Conservation (phyloP, 2,888 invertebrate genomes). For the Trichogramma evanescens region DNA sequence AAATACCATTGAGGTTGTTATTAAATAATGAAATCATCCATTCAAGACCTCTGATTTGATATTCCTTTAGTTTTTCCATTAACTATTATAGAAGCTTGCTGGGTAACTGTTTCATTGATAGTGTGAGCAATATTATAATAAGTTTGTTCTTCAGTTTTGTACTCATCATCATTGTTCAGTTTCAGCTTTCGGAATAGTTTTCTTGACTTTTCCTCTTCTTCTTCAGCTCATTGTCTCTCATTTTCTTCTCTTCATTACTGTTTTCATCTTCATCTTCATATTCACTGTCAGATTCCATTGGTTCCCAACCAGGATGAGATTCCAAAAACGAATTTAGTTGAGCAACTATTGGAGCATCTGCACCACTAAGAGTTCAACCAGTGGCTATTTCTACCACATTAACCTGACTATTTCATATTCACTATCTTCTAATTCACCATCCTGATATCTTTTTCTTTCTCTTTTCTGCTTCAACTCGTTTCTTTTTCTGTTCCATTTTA, state of each 20-base stretch:
- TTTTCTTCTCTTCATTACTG: conserved; percentile 33
- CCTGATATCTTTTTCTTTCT: conserved; percentile 68
- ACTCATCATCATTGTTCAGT: conserved; percentile 91
- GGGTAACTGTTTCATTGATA: conserved; percentile 85
- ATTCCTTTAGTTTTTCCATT: conserved; percentile 92
- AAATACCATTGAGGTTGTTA: conserved; percentile 96
- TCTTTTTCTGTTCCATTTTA: conserved; percentile 85
- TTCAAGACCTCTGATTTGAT: conserved; percentile 94
- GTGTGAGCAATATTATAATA: conserved; percentile 98
- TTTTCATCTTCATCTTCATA: conserved; percentile 56
- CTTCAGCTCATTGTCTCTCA: conserved; percentile 27
- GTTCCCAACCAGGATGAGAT: conserved; percentile 90
- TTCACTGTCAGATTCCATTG: conserved; percentile 69
- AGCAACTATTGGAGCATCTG: conserved; percentile 81
- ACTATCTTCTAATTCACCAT: conserved; percentile 63
- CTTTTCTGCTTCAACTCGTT: conserved; percentile 79
- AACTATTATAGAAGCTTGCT: conserved; percentile 89
- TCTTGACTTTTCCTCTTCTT: conserved; percentile 65
- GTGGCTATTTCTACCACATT: conserved; percentile 83
- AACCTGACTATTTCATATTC: conserved; percentile 81
- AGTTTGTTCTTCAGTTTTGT: conserved; percentile 88
- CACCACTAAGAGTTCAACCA: conserved; percentile 67
- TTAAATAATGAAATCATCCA: conserved; percentile 99
- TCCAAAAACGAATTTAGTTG: conserved; percentile 83
- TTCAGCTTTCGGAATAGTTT: conserved; percentile 76